These are phyloP conservation scores for Heliconius cydno DNA, from an alignment of 2,888 invertebrate species.

Conservation along the genomic window DNA sequence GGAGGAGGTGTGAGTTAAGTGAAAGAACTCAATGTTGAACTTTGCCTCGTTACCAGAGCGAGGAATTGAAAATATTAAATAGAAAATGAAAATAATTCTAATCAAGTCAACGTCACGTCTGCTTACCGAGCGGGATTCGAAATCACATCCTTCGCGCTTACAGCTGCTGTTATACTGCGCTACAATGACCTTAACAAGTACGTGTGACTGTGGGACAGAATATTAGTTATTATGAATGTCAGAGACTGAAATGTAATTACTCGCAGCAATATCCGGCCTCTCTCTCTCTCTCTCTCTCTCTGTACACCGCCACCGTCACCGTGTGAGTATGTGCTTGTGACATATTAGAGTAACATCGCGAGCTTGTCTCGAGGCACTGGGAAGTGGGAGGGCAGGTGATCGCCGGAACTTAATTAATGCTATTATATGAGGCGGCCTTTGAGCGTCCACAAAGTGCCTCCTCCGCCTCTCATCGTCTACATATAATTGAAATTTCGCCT, in stretches of 20 bases:
- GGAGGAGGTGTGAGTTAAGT: no score
- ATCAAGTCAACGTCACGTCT: no score
- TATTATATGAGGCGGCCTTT: slow-evolving; percentile 34
- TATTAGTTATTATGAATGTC: not conserved
- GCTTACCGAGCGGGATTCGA: no score
- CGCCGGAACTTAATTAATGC: slow-evolving; percentile 38
- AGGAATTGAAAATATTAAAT: no score
- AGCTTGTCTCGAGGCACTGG: not conserved
- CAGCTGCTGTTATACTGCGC: no score
- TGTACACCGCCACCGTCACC: not conserved
- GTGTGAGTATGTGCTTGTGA: no score
- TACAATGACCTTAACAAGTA: not conserved
- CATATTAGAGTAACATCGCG: not conserved
- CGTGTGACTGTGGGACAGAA: no score
- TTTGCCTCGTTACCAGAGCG: no score
- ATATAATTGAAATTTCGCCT: slow-evolving; percentile 25
- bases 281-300: not conserved
- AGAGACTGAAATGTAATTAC: not conserved
- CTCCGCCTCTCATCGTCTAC: not conserved
- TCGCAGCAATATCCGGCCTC: not conserved
- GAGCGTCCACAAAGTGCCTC: slow-evolving; percentile 32
- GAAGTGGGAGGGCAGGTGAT: slow-evolving; percentile 22
- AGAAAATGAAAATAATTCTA: no score
- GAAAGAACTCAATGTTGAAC: no score
- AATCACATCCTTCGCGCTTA: no score